Base-by-base conservation (phyloP, 2,797 vertebrate genomes). In the Ceyx erithaca region DNA sequence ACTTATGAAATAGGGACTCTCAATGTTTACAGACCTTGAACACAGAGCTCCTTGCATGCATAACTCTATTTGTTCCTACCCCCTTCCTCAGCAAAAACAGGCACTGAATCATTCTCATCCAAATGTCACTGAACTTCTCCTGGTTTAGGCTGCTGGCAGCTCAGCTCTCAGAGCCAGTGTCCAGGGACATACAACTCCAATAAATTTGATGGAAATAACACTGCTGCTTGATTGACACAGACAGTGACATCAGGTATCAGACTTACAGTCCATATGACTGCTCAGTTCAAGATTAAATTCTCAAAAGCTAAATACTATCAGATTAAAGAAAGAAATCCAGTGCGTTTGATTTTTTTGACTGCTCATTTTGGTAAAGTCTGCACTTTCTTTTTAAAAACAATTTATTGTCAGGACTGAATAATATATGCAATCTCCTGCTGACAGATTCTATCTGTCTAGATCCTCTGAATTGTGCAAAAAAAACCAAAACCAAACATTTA, bases 81-180 rank as follows among this genome's bases (percentile, higher is more conserved):
- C 59, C 54, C 66, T 85, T 92, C 70, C 85, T 94, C 70, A 81
- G 21, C 16, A 93, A 75, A 92, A 87, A 54, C 40, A 51, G 28
- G 61, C 48, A 3, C 66, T 95, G 83, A 96, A 94, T 96, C 96
- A 94, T 93, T 55, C 81, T 91, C 73, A 48, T 93, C 87, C 77
- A 95, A 83, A 93, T 93, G 92, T 94, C 94, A 95, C 77, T 93
- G 88, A 96, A 84, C 45, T 95, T 95, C 55, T 88, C 41, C 63
- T 43, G 48, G 55, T 91, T 96, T 92, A 91, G 93, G 93, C 96
- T 96, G 40, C 91, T 96, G 95, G 92, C 95, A 85, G 71, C 87
- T 87, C 72, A 69, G 79, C 64, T 95, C 75, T 93, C 55, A 62
- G 28, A 94, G 45, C 10, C 35, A 40, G 25, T 68, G 81, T 95